Evolutionary conservation across 2,888 invertebrate species (phyloP), one percentile per base, ranked within the genome.

Genomic region (Sminthurides aquaticus): DNA sequence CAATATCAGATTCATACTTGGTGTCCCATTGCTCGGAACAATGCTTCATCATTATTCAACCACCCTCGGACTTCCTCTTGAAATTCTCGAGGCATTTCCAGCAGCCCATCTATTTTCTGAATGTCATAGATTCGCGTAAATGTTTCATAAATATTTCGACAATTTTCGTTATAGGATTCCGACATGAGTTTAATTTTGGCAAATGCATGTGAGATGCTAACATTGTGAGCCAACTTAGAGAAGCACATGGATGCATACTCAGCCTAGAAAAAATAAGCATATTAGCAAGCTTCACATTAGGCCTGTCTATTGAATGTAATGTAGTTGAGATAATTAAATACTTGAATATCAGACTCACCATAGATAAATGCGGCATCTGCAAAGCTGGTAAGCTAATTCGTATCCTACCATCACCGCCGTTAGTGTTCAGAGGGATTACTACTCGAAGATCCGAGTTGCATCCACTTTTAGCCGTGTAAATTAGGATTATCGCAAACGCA

Each of bases 21-120:
- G 57, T 70, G 60, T 25, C 65, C 59, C n/a, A 74, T 67, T 61
- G 69, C 65, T 3, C 64, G 43, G 62, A 72, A 72, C 20, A 74
- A 59, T 20, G 61, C 24, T 11, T 64, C 62, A 57, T 69, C 60
- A 60, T 72, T 67, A 1, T 65, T 66, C 18, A 74, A 34, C 74
- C 74, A 74, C 1, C 67, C 66, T 28, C 65, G 65, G 5, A 74
- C 72, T 60, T 74, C 70, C 2, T 25, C 11, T 54, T 69, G 57
- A 22, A 74, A 72, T 34, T 56, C 60, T 24, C 58, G 29, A 15
- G 74, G 72, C 28, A 74, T 55, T 3, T 59, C 28, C 18, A 74
- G 48, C 2, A 63, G 60, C 2, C 70, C 68, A 15, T 66, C 25
- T n/a, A 71, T 65, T 62, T 60, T 34, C 2, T 70, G 67, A 27